phyloP scores from a whole-genome alignment of 2,888 invertebrate species.

The Deroplatys truncata region DNA sequence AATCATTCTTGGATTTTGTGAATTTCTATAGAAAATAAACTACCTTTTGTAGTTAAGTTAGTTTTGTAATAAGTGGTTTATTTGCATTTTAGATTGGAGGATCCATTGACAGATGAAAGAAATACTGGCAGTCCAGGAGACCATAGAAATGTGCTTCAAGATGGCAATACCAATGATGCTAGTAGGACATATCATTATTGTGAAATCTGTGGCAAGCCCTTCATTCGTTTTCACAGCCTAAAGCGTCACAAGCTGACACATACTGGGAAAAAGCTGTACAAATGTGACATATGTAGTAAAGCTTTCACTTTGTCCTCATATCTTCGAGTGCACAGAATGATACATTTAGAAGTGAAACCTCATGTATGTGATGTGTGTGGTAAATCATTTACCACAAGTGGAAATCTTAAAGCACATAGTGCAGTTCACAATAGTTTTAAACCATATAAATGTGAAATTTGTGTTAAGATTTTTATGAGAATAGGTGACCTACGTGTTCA shows the following conservation, averaged over 20 bases:
- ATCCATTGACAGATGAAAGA: too few species aligned
- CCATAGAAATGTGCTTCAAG: too few species aligned
- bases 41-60: too few species aligned
- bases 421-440: background rate
- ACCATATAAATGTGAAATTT: constrained; percentile 1
- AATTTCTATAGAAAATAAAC: too few species aligned
- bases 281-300: background rate
- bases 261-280: background rate
- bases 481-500: background rate
- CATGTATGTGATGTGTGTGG: background rate
- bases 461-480: background rate
- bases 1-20: too few species aligned
- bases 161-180: background rate
- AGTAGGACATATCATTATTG: background rate
- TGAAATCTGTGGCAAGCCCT: background rate
- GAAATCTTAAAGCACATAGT: background rate
- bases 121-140: too few species aligned
- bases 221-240: background rate
- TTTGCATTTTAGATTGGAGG: too few species aligned
- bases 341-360: background rate
- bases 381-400: background rate
- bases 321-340: background rate
- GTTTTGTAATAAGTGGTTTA: too few species aligned
- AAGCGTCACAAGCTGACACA: background rate
- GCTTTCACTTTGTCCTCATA: background rate